Evolutionary conservation across 2,113 vertebrate species (phyloP).

Genomic region (Gavialis gangeticus): DNA sequence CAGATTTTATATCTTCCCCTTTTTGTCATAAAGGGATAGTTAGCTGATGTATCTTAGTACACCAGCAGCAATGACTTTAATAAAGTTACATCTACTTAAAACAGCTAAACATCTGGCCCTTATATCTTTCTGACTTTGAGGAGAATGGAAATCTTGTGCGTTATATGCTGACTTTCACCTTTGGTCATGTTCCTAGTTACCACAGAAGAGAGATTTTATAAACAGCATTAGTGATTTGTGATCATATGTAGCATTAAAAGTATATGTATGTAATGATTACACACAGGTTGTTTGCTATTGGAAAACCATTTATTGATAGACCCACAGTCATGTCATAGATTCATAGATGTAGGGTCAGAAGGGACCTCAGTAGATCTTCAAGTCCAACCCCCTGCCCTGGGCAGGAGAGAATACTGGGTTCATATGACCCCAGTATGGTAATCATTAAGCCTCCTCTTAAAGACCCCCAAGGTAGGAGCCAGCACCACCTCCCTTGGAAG

Average conservation of each 20-base stretch:
- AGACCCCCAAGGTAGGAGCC: too few relatives aligned
- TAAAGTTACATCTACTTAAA: neutral
- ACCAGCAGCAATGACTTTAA: neutral
- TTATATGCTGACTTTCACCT: conserved; percentile 3
- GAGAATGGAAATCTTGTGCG: neutral
- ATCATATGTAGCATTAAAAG: neutral
- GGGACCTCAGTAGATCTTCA: too few relatives aligned
- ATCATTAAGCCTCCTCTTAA: too few relatives aligned
- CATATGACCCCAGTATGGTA: too few relatives aligned
- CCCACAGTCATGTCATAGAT: neutral
- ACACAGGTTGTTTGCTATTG: neutral
- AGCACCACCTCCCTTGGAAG: too few relatives aligned
- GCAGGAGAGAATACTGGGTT: too few relatives aligned
- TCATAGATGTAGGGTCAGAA: too few relatives aligned
- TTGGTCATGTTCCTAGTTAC: conserved; percentile 3
- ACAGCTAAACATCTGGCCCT: neutral
- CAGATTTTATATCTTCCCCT: neutral
- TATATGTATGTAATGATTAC: too few relatives aligned
- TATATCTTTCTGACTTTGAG: neutral
- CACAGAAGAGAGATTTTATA: neutral
- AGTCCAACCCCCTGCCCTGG: too few relatives aligned
- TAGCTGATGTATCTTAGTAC: rapidly evolving
- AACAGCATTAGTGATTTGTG: neutral
- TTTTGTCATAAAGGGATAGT: neutral
- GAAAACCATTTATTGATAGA: conserved; percentile 29